phyloP scores from a whole-genome alignment of 2,113 vertebrate species.

The Symphodus melops region DNA sequence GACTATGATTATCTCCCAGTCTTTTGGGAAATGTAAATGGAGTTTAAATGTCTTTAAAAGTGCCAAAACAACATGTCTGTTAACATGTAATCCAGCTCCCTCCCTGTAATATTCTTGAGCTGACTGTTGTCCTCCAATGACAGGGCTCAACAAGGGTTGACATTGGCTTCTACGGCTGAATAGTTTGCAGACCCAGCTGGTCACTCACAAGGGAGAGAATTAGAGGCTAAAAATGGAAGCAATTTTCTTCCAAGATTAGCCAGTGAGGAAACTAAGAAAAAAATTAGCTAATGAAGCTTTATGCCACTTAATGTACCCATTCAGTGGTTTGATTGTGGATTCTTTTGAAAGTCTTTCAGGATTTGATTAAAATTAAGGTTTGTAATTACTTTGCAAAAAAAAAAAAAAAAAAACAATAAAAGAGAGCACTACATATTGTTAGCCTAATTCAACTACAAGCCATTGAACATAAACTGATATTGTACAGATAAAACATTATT shows the following conservation, averaged over 20 bases:
- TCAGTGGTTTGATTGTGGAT: conserved; percentile 11
- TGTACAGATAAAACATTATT: not conserved
- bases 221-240: conserved; percentile 78
- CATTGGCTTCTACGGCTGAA: conserved; percentile 50
- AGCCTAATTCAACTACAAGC: not conserved
- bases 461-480: not conserved
- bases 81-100: conserved; percentile 12
- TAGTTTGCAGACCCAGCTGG: conserved; percentile 64
- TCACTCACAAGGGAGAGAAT: conserved; percentile 72
- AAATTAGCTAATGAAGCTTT: conserved; percentile 67
- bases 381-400: conserved; percentile 28
- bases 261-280: conserved; percentile 59
- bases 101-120: conserved; percentile 37
- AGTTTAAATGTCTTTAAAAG: conserved; percentile 21
- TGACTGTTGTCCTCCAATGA: conserved; percentile 48
- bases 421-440: not conserved
- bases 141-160: conserved; percentile 47
- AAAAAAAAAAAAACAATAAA: not conserved
- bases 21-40: conserved; percentile 43
- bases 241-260: conserved; percentile 77
- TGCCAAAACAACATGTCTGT: not conserved
- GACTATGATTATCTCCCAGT: conserved; percentile 41
- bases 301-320: conserved; percentile 50
- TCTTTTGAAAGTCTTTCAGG: conserved; percentile 10
- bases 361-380: conserved; percentile 27